Percentiles rank a stretch among this genome's conserved stretches.
These are phyloP conservation scores for Sebastes steindachneri DNA, from an alignment of 2,797 vertebrate species.

Conservation along the genomic window DNA sequence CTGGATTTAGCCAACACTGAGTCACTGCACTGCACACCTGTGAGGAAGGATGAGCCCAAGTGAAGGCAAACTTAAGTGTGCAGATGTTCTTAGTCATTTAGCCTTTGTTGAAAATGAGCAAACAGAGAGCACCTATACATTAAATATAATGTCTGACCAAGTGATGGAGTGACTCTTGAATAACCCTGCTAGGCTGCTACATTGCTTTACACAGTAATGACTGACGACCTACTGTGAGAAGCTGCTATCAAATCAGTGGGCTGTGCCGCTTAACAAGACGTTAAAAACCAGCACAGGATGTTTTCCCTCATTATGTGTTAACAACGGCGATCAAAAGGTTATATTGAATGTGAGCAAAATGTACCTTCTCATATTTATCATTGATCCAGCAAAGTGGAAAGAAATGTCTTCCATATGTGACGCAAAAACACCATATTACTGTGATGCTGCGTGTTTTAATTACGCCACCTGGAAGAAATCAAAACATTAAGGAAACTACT, in stretches of 20 bases:
- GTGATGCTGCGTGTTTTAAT: not conserved
- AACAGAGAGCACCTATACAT: not conserved
- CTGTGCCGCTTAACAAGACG: not conserved
- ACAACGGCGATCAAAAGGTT: not conserved
- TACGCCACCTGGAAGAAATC: not conserved
- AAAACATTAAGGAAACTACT: not conserved
- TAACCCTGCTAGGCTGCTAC: not conserved
- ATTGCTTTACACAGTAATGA: not conserved
- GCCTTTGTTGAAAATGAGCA: not conserved
- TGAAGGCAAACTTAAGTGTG: not conserved
- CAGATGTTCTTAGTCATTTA: not conserved
- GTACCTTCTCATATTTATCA: not conserved
- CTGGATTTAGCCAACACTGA: too few relatives aligned
- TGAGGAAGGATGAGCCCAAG: not conserved
- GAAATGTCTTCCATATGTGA: not conserved
- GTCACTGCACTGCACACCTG: too few relatives aligned
- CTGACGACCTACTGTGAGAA: not conserved
- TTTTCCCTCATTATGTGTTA: not conserved
- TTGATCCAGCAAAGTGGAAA: not conserved
- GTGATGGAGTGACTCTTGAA: not conserved
- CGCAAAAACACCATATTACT: not conserved
- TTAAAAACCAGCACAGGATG: not conserved
- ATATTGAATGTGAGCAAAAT: not conserved
- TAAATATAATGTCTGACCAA: not conserved
- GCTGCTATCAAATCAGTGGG: not conserved